Conservation (phyloP, 2,113 vertebrate species). For the Caracal caracal region DNA sequence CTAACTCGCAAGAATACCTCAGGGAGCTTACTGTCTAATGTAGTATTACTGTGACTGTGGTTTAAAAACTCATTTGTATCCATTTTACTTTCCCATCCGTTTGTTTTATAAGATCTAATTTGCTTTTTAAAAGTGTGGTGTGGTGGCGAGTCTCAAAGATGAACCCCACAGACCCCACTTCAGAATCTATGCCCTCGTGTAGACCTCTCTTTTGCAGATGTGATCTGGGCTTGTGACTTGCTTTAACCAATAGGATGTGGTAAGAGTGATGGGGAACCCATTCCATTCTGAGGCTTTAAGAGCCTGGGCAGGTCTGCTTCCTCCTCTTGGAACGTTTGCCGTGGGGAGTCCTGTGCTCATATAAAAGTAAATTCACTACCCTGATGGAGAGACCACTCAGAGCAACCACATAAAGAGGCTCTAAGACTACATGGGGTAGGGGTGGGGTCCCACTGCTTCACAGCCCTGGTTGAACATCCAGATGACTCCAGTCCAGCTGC, state of each 20-base stretch:
- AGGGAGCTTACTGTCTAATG: not conserved
- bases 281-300: not conserved
- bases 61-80: constrained; percentile 39
- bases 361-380: not conserved
- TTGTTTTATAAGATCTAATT: constrained; percentile 24
- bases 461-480: not conserved
- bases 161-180: fast-evolving
- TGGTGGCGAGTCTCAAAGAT: not conserved
- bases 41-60: not conserved
- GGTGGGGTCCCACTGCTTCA: too few relatives aligned
- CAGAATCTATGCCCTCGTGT: not conserved
- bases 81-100: not conserved
- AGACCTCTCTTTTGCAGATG: not conserved
- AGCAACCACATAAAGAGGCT: not conserved
- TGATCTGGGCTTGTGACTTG: not conserved
- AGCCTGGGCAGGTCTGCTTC: not conserved
- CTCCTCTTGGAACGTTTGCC: not conserved
- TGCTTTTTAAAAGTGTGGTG: not conserved
- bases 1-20: not conserved
- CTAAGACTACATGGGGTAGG: not conserved
- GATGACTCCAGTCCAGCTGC: not conserved
- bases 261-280: not conserved
- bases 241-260: not conserved
- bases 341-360: not conserved
- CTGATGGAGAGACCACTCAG: not conserved